Conservation (phyloP, 2,888 invertebrate species). For the Anticlea derivata region DNA sequence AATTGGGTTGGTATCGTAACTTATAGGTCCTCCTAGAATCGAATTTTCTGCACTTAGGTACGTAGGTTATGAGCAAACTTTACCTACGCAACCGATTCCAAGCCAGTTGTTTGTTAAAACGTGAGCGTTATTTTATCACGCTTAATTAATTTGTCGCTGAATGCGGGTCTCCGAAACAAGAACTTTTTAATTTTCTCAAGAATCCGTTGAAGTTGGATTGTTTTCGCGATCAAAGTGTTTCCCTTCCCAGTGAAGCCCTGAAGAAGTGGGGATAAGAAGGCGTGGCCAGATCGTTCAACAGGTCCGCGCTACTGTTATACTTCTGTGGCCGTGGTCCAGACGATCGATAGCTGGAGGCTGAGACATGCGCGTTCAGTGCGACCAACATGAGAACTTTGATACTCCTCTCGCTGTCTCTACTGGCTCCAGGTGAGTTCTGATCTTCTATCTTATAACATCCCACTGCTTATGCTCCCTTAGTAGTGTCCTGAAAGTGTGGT, state of each 20-base stretch:
- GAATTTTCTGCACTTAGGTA: too few relatives aligned
- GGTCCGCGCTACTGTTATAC: constrained; percentile 47
- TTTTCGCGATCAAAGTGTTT: constrained; percentile 70
- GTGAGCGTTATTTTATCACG: neutral
- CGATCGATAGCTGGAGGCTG: constrained; percentile 75
- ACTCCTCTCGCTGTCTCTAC: constrained; percentile 66
- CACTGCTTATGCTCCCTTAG: constrained; percentile 14
- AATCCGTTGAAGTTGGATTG: constrained; percentile 76
- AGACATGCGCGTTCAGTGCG: constrained; percentile 68
- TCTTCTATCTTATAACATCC: constrained; percentile 7
- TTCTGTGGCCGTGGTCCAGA: constrained; percentile 44
- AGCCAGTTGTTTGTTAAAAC: constrained; percentile 1
- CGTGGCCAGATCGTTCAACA: constrained; percentile 68
- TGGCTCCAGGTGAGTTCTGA: constrained; percentile 67
- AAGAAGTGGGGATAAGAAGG: constrained; percentile 44
- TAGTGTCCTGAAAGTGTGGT: constrained; percentile 6
- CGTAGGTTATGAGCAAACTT: too few relatives aligned
- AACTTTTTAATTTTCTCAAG: constrained; percentile 72
- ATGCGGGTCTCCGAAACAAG: constrained; percentile 37
- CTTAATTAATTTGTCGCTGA: constrained; percentile 43
- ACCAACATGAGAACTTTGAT: constrained; percentile 73
- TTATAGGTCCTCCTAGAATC: too few relatives aligned
- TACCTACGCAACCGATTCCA: too few relatives aligned
- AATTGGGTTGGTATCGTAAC: too few relatives aligned
- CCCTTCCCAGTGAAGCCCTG: constrained; percentile 45